Evolutionary conservation across 92 coral and sea anemone species (phyloP), one percentile per base, ranked within the genome.

Genomic region (Zoanthus gigantus): DNA sequence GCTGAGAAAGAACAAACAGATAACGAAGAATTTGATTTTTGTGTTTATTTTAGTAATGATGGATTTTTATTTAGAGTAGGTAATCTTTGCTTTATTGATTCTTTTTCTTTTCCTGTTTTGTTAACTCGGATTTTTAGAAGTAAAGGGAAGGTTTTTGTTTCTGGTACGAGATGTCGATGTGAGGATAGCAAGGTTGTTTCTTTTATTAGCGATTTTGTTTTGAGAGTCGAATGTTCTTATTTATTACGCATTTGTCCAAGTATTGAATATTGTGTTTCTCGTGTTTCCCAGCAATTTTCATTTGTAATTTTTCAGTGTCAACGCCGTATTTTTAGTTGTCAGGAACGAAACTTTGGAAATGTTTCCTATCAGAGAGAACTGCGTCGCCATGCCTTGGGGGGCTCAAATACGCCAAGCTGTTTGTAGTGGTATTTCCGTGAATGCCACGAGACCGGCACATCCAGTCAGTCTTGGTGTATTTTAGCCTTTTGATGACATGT

Each of bases 381-480:
- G 69, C 83, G 83, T 57, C 83, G 88, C 57, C 88, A 85, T 85
- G 89, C 82, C 82, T 73, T 74, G 83, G 89, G 23, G 83, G 47
- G 89, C 83, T 57, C 72, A 84, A 32, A 71, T 84, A 47, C 88
- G 82, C 88, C 88, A 84, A 50, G 88, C 88, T 72, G 88, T 84
- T 56, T 84, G 68, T 9, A 84, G 88, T 84, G 88, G 88, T 17
- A 84, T 85, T 85, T 85, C 89, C 52, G 72, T 85, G 46, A 85
- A 85, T 85, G 89, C 89, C 82, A 85, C 89, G 74, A 46, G 89
- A 56, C 89, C 83, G 6, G 89, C 89, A 48, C 82, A 85, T 68
- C 89, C 50, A 86, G 74, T 86, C 74, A 30, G 57, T 53, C 30
- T 56, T 32, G 71, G 37, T 73, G 88, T 85, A 4, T 53, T 7